Conservation (phyloP, 1,140 invertebrate genomes). For the Drosophila cardini region DNA sequence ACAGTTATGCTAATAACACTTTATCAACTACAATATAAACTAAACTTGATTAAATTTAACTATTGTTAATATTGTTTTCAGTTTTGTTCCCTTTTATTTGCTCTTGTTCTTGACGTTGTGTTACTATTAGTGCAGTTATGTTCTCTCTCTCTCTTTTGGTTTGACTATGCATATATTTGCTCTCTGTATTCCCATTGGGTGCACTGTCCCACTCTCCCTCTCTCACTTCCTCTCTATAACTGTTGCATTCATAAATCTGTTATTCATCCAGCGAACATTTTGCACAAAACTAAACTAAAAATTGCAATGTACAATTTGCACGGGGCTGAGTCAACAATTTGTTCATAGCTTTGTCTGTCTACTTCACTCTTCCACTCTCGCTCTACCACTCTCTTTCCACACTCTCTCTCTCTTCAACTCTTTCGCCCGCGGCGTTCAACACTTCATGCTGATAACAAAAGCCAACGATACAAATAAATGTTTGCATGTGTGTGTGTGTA, state of each 20-base stretch:
- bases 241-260: slow-evolving; percentile 64
- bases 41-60: background rate
- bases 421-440: slow-evolving; percentile 21
- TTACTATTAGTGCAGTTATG: slow-evolving; percentile 3
- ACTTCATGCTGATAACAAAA: slow-evolving; percentile 48
- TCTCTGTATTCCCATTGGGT: background rate
- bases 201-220: background rate
- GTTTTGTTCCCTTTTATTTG: background rate
- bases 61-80: background rate
- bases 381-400: background rate
- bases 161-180: slow-evolving; percentile 17
- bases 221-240: background rate
- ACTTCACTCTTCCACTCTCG: background rate
- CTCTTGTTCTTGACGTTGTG: slow-evolving; percentile 1
- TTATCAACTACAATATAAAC: slow-evolving; percentile 7
- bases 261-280: slow-evolving; percentile 45
- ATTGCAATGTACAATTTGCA: slow-evolving; percentile 60
- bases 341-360: slow-evolving; percentile 35
- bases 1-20: slow-evolving; percentile 6
- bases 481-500: slow-evolving; percentile 5
- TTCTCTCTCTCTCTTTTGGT: slow-evolving; percentile 5
- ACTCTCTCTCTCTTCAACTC: background rate
- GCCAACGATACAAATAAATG: slow-evolving; percentile 30
- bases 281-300: slow-evolving; percentile 38
- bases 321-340: slow-evolving; percentile 76